phyloP scores from a whole-genome alignment of 2,113 vertebrate genomes.

The Litocranius walleri region DNA sequence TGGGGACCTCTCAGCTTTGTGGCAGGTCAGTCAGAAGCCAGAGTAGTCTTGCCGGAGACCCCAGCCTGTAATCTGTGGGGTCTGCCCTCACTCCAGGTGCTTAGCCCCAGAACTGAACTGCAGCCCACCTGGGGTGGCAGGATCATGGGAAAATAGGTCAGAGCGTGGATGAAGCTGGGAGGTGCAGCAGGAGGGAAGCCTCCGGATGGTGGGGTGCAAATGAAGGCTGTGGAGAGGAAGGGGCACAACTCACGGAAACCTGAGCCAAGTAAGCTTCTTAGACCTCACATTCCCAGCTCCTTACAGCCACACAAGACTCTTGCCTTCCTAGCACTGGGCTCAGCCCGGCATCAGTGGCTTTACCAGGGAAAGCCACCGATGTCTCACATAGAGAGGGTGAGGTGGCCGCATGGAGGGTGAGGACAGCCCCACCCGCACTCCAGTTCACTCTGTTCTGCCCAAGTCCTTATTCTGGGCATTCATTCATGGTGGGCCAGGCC shows the following conservation, averaged over 20 bases:
- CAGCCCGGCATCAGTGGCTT: not conserved
- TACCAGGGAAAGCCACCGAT: not conserved
- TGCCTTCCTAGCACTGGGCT: not conserved
- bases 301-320: not conserved
- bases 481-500: not conserved
- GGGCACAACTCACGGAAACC: not conserved
- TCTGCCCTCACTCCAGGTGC: not conserved
- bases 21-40: not conserved
- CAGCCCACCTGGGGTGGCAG: not conserved
- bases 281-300: not conserved
- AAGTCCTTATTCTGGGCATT: not conserved
- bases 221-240: not conserved
- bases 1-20: not conserved
- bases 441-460: not conserved
- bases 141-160: not conserved
- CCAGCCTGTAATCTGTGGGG: not conserved
- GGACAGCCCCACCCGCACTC: rapidly evolving
- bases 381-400: not conserved
- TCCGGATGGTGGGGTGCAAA: not conserved
- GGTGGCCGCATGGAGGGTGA: not conserved
- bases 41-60: not conserved
- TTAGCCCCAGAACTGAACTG: not conserved
- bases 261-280: not conserved
- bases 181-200: not conserved
- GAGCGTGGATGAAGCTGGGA: not conserved